Percentiles rank a stretch among this genome's conserved stretches.
Evolutionary conservation across 2,113 vertebrate genomes (phyloP).

Genomic region (Corythornis vintsioides): DNA sequence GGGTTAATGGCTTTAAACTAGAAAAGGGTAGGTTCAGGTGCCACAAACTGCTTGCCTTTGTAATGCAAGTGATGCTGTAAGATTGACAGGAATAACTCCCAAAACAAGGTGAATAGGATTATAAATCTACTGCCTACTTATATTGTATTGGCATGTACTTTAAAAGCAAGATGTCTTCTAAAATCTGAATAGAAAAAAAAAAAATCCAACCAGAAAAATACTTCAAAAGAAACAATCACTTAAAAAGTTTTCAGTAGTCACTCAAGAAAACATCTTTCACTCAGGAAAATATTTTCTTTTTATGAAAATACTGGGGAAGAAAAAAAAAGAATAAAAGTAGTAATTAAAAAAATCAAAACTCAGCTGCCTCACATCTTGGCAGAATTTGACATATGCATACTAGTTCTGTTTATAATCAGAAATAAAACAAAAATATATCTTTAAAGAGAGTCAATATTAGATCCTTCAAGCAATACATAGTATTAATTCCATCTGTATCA

Average conservation of each 20-base stretch:
- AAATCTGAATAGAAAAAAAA: neutral
- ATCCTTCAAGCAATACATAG: slow-evolving; percentile 73
- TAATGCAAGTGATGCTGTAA: neutral
- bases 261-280: neutral
- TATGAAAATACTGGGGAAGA: neutral
- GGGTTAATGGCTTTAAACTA: no score
- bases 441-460: slow-evolving; percentile 16
- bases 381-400: neutral
- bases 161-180: neutral
- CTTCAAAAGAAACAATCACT: neutral
- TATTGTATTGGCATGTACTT: neutral
- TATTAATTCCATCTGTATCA: slow-evolving; percentile 72
- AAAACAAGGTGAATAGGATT: neutral
- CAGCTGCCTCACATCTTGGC: neutral
- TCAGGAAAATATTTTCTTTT: neutral
- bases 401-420: slow-evolving; percentile 9
- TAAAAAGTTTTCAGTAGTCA: neutral
- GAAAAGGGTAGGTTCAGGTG: no score
- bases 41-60: neutral
- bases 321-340: neutral
- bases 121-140: neutral
- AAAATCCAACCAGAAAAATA: neutral
- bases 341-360: neutral
- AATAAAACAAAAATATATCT: slow-evolving; percentile 15
- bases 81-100: neutral